Conservation (phyloP, 2,888 invertebrate species). For the Microchrysa polita region DNA sequence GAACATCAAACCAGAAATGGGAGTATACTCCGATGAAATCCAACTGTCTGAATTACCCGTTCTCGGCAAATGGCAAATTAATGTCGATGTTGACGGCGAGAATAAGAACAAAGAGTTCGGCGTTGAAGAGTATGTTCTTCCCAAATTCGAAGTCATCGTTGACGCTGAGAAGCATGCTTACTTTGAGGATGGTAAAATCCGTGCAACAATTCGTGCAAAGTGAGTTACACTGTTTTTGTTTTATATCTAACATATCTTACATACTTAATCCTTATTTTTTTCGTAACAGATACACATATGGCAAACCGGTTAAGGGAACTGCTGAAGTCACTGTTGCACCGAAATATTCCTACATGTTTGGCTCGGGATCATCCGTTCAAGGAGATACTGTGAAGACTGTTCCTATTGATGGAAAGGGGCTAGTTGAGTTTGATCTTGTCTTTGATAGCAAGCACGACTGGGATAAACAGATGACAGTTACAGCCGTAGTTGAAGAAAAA, state of each 20-base stretch:
- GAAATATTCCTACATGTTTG: conserved; percentile 68
- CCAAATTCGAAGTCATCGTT: conserved; percentile 91
- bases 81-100: conserved; percentile 70
- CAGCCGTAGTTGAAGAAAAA: conserved; percentile 90
- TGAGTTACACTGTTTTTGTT: conserved; percentile 58
- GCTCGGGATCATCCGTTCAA: conserved; percentile 60
- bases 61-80: conserved; percentile 88
- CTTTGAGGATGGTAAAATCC: conserved; percentile 80
- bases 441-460: conserved; percentile 58
- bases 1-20: conserved; percentile 72
- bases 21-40: conserved; percentile 80
- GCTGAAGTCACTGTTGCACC: conserved; percentile 83
- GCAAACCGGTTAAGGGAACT: conserved; percentile 86
- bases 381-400: conserved; percentile 72
- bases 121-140: conserved; percentile 91
- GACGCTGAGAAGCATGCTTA: conserved; percentile 84
- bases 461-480: conserved; percentile 79
- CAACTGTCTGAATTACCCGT: conserved; percentile 83
- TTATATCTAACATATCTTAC: not conserved
- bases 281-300: conserved; percentile 83
- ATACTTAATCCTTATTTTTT: not conserved
- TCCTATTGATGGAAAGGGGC: conserved; percentile 71
- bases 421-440: conserved; percentile 80
- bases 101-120: conserved; percentile 65
- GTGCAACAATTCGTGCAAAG: conserved; percentile 84